Percentiles rank a stretch among this genome's conserved stretches.
Evolutionary conservation across 2,888 invertebrate genomes (phyloP).

Genomic region (Lasioglossum vierecki): DNA sequence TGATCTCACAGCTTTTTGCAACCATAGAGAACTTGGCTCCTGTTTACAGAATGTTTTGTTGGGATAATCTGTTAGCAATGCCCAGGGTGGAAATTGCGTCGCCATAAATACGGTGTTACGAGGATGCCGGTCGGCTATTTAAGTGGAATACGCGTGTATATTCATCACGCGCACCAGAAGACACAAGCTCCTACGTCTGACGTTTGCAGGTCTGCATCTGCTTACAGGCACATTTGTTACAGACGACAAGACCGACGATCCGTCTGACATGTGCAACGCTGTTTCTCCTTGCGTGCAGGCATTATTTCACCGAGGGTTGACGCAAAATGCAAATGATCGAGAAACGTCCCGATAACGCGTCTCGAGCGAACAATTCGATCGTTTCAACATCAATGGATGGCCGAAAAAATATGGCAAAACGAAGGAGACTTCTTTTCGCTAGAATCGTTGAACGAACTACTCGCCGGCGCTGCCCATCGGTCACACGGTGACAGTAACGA

Average conservation of each 20-base stretch:
- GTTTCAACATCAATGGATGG: background rate
- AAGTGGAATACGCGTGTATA: conserved; percentile 41
- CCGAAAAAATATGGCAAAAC: background rate
- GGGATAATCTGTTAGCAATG: background rate
- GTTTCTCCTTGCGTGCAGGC: conserved; percentile 42
- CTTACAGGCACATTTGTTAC: conserved; percentile 63
- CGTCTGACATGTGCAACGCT: conserved; percentile 59
- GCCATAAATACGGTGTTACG: conserved; percentile 26
- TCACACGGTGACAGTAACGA: conserved; percentile 5
- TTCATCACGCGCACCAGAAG: conserved; percentile 57
- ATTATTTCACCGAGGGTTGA: conserved; percentile 48
- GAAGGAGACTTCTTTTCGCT: background rate
- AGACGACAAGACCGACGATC: conserved; percentile 61
- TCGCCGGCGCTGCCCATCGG: background rate
- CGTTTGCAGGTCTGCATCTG: conserved; percentile 63
- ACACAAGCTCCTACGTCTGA: conserved; percentile 54
- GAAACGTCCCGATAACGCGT: conserved; percentile 26
- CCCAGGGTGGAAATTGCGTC: conserved; percentile 33
- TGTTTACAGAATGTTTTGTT: too few relatives aligned
- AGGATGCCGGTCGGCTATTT: conserved; percentile 37
- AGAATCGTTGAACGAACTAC: background rate
- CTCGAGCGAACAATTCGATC: conserved; percentile 34
- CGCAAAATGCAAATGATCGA: conserved; percentile 51
- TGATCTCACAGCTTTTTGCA: too few relatives aligned
- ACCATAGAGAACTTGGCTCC: too few relatives aligned